Percentiles rank a stretch among this genome's conserved stretches.
Evolutionary conservation across 2,113 vertebrate species (phyloP).

Genomic region (Psilopsiagon aymara): DNA sequence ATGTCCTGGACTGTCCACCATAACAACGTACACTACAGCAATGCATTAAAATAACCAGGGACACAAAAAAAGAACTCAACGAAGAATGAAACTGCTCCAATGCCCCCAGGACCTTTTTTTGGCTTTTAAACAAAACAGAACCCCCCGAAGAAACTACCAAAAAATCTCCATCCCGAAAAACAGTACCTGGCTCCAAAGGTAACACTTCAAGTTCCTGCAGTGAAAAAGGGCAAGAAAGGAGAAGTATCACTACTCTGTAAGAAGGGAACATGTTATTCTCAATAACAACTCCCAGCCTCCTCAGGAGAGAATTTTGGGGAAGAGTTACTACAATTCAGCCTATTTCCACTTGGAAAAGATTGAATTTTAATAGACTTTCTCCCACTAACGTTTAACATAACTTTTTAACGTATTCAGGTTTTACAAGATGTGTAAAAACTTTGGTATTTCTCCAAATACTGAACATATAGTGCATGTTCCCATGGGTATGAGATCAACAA

Average conservation of each 20-base stretch:
- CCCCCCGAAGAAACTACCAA: background rate
- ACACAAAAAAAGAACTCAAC: conserved; percentile 4
- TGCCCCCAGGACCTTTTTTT: background rate
- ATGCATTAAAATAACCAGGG: conserved; percentile 24
- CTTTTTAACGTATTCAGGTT: background rate
- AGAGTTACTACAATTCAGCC: background rate
- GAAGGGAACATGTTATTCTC: background rate
- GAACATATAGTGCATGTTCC: background rate
- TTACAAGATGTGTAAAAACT: background rate
- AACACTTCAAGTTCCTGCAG: conserved; percentile 77
- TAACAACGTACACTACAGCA: conserved; percentile 39
- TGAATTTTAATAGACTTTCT: background rate
- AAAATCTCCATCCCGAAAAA: background rate
- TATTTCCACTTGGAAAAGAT: background rate
- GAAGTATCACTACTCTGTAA: background rate
- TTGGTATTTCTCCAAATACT: background rate
- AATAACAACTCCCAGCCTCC: background rate
- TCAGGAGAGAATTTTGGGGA: background rate
- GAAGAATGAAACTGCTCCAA: conserved; percentile 34
- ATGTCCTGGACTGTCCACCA: conserved; percentile 61
- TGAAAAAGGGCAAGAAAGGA: conserved; percentile 12
- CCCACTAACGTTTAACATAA: background rate
- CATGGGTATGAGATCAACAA: background rate
- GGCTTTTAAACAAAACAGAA: background rate
- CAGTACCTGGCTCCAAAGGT: conserved; percentile 90